Conservation (phyloP, 2,113 vertebrate species). For the Megaptera novaeangliae region DNA sequence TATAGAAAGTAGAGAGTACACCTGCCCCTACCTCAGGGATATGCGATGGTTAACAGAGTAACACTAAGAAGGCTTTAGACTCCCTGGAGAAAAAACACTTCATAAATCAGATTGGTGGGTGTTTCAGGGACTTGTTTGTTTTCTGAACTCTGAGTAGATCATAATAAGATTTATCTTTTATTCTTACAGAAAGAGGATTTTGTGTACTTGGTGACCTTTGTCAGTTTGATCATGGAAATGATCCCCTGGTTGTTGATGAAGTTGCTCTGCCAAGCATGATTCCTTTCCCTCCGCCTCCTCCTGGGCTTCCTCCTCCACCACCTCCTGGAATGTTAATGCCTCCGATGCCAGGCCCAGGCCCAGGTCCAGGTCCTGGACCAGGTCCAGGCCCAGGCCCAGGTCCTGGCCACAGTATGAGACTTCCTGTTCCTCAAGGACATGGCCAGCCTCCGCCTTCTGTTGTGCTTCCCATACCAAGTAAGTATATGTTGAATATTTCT, state of each 20-base stretch:
- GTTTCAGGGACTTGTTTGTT: constrained; percentile 44
- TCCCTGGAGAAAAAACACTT: neutral
- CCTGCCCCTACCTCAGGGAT: neutral
- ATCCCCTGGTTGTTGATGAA: constrained; percentile 95
- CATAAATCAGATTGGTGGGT: constrained; percentile 21
- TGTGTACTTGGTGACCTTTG: constrained; percentile 97
- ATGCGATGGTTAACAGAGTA: constrained; percentile 3
- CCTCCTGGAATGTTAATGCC: constrained; percentile 87
- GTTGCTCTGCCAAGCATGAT: constrained; percentile 95
- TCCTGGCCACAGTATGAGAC: constrained; percentile 82
- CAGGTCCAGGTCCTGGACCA: constrained; percentile 70
- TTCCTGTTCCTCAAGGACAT: constrained; percentile 88
- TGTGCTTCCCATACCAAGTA: constrained; percentile 92
- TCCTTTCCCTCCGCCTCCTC: constrained; percentile 94
- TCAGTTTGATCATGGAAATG: constrained; percentile 95
- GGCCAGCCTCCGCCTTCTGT: constrained; percentile 90
- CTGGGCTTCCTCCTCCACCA: constrained; percentile 83
- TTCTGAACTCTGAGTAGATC: constrained; percentile 29
- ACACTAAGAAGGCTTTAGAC: neutral
- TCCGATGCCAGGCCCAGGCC: constrained; percentile 82
- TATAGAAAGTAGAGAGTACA: neutral
- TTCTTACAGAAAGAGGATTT: constrained; percentile 93
- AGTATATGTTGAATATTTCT: constrained; percentile 65
- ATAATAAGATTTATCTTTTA: constrained; percentile 43
- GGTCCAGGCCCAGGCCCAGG: constrained; percentile 82